These are phyloP conservation scores for Cylindroiulus punctatus DNA, from an alignment of 2,888 invertebrate genomes.

Conservation along the genomic window DNA sequence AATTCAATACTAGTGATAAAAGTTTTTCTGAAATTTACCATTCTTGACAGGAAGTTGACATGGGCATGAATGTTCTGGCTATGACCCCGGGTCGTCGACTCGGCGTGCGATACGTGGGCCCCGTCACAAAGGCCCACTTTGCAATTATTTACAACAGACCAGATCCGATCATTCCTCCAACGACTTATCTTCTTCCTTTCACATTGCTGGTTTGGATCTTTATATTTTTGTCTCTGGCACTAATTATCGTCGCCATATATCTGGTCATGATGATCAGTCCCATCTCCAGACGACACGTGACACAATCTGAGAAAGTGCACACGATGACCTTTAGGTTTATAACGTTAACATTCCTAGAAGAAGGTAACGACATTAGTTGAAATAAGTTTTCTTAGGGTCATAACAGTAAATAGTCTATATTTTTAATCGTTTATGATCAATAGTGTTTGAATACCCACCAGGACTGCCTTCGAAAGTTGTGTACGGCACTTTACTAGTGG, in stretches of 20 bases:
- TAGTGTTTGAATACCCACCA: constrained; percentile 52
- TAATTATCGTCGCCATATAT: constrained; percentile 19
- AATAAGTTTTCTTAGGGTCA: not conserved
- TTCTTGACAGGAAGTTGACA: constrained; percentile 53
- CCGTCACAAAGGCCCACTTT: constrained; percentile 54
- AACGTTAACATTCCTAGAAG: constrained; percentile 56
- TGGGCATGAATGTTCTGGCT: constrained; percentile 55
- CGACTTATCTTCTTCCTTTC: constrained; percentile 55
- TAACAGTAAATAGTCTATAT: not conserved
- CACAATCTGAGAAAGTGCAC: constrained; percentile 49
- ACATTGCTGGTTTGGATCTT: constrained; percentile 51
- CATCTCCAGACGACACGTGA: not conserved
- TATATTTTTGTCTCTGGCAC: not conserved
- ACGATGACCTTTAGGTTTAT: constrained; percentile 4
- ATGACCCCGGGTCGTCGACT: constrained; percentile 19
- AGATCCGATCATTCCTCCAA: constrained; percentile 50
- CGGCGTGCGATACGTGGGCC: constrained; percentile 54
- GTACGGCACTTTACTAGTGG: constrained; percentile 51
- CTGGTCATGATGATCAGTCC: constrained; percentile 50
- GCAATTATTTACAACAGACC: constrained; percentile 55
- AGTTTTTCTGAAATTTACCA: not conserved
- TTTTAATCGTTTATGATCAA: not conserved
- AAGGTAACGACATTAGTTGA: constrained; percentile 37
- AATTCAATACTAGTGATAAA: too few species aligned
- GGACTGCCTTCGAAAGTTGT: constrained; percentile 54